phyloP scores from a whole-genome alignment of 1,140 invertebrate species.

The Matsumurasca onukii region DNA sequence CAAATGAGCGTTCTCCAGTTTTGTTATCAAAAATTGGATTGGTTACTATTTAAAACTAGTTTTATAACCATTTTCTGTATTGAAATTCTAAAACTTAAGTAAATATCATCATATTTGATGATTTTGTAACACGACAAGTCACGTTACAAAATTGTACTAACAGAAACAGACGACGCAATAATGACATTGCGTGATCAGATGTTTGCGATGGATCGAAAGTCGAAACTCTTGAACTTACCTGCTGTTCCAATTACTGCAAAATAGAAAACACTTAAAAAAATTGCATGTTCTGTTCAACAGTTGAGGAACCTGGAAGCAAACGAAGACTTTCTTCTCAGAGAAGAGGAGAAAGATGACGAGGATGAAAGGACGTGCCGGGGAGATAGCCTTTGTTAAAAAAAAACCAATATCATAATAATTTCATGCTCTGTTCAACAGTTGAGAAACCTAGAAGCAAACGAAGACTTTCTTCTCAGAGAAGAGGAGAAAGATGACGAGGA shows the following conservation, averaged over 20 bases:
- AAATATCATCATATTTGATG: no score
- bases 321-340: conserved; percentile 49
- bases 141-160: background rate
- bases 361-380: conserved; percentile 60
- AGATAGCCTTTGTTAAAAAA: no score
- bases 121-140: background rate
- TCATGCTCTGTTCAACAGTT: conserved; percentile 22
- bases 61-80: no score
- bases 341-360: conserved; percentile 62
- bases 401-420: no score
- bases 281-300: conserved; percentile 20
- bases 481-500: conserved; percentile 62
- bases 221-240: no score
- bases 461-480: conserved; percentile 51
- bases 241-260: no score
- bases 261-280: no score
- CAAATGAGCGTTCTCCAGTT: no score
- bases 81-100: background rate
- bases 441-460: background rate
- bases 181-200: no score
- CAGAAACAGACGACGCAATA: no score
- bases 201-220: no score
- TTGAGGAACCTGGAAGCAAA: background rate
- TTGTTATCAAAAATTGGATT: background rate
- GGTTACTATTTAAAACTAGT: no score